Evolutionary conservation across 1,140 invertebrate species (phyloP), one percentile per base, ranked within the genome.

Genomic region (Ptiloglossa arizonensis): DNA sequence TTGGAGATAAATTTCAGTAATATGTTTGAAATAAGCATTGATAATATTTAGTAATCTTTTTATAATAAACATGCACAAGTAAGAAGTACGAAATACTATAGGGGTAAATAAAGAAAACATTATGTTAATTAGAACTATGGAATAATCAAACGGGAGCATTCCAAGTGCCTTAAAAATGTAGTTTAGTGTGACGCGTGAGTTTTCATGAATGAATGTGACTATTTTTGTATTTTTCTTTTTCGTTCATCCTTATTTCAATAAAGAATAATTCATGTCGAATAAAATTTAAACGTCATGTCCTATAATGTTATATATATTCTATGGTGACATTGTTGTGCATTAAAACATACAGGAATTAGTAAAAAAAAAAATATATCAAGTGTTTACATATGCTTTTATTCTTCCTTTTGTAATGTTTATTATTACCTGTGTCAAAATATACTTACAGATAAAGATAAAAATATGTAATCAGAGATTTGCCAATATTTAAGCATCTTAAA

Each of bases 101-200:
- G 44, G 38, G 19, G 3, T 60, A 57, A 72, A 29, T 22, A 8
- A 41, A 17, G 27, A 19, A 32, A 32, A 35, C 56, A 1, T 59
- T 22, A 29, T 29, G 22, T 24, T 41, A 62, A 62, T 24, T 15
- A 5, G n/a, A 35, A 57, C 32, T 24, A 15, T 6, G 54, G 22
- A 66, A 44, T 22, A 29, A 44, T 44, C 6, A 9, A 57, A 57
- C 52, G 38, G 41, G n/a, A 27, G 73, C 73, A 76, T 76, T 76
- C 73, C 24, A 59, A 62, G 73, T 76, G 73, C 73, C 73, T 76
- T 76, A 32, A 54, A 67, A 64, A 29, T 15, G 4, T 64, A 66
- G 27, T 1, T 74, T 66, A 50, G 24, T 27, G 17, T 5, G 27
- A 56, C 6, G 41, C 27, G 19, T 46, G 32, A 27, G 19, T 63